A percentile compares a stretch with the other conserved stretches of the same genome.
phyloP scores from a whole-genome alignment of 2,888 invertebrate species.

The Dorcus parallelipipedus region DNA sequence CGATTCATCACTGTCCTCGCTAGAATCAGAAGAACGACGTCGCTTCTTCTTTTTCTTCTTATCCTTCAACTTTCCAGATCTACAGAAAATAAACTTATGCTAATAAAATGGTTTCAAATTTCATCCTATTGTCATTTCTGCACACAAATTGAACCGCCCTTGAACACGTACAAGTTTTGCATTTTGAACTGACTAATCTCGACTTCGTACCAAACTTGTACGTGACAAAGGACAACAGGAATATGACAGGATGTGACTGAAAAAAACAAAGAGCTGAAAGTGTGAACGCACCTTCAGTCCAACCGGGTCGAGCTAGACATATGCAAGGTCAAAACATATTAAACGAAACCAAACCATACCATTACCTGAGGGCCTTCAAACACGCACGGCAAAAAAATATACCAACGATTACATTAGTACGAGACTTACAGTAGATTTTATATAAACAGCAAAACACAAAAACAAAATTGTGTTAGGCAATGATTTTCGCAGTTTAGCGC shows the following conservation, averaged over 20 bases:
- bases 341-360: constrained; percentile 35
- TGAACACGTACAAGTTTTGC: background rate
- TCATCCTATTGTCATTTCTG: background rate
- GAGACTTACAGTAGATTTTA: constrained; percentile 18
- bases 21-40: constrained; percentile 35
- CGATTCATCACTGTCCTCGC: constrained; percentile 36
- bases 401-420: constrained; percentile 46
- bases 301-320: constrained; percentile 44
- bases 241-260: constrained; percentile 12
- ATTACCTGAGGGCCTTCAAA: constrained; percentile 47
- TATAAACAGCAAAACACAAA: constrained; percentile 3
- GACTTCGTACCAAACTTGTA: constrained; percentile 8
- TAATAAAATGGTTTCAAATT: background rate
- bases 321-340: constrained; percentile 38
- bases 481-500: background rate
- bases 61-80: constrained; percentile 20
- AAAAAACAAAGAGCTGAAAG: constrained; percentile 25
- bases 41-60: constrained; percentile 45
- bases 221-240: background rate
- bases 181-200: background rate
- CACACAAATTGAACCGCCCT: background rate
- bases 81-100: constrained; percentile 9
- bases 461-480: background rate
- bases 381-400: constrained; percentile 49
- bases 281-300: constrained; percentile 47